Evolutionary conservation across 2,797 vertebrate genomes (phyloP).

Genomic region (Spea hammondii): DNA sequence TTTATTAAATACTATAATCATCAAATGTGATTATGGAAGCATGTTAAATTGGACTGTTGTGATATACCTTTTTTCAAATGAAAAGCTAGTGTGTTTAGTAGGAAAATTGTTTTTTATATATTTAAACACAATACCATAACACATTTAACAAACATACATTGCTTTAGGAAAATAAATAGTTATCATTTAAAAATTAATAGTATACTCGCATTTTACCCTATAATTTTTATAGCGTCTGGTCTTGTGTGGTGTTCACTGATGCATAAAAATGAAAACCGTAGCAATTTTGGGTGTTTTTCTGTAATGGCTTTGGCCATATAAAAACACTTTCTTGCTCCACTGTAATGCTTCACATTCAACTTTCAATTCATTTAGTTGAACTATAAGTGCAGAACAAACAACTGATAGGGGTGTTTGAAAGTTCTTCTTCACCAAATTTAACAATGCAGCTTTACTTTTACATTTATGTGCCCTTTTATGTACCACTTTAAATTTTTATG

Average conservation of each 20-base stretch:
- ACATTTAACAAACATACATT: no score
- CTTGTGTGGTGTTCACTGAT: slow-evolving; percentile 40
- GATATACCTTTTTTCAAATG: slow-evolving; percentile 18
- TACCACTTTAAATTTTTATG: slow-evolving; percentile 16
- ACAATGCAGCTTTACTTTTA: slow-evolving; percentile 1
- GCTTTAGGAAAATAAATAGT: background rate
- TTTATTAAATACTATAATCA: slow-evolving; percentile 37
- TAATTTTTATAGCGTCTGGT: slow-evolving; percentile 52
- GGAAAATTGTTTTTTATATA: slow-evolving; percentile 50
- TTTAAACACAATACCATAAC: background rate
- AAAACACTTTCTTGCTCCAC: slow-evolving; percentile 40
- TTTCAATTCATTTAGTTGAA: background rate
- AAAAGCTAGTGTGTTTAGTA: slow-evolving; percentile 48
- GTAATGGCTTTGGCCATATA: slow-evolving; percentile 34
- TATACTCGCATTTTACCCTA: slow-evolving; percentile 45
- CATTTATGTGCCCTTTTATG: slow-evolving; percentile 3
- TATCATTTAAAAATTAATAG: slow-evolving; percentile 70
- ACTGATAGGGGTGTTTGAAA: slow-evolving; percentile 28
- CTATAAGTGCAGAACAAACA: background rate
- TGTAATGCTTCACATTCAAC: slow-evolving; percentile 11
- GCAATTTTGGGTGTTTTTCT: slow-evolving; percentile 51
- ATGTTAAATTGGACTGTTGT: slow-evolving; percentile 37
- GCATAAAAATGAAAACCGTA: slow-evolving; percentile 53
- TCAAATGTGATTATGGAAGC: slow-evolving; percentile 45
- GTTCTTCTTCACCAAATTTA: slow-evolving; percentile 13